A percentile compares a stretch with the other conserved stretches of the same genome.
phyloP scores from a whole-genome alignment of 2,797 vertebrate species.

The Crenichthys baileyi region DNA sequence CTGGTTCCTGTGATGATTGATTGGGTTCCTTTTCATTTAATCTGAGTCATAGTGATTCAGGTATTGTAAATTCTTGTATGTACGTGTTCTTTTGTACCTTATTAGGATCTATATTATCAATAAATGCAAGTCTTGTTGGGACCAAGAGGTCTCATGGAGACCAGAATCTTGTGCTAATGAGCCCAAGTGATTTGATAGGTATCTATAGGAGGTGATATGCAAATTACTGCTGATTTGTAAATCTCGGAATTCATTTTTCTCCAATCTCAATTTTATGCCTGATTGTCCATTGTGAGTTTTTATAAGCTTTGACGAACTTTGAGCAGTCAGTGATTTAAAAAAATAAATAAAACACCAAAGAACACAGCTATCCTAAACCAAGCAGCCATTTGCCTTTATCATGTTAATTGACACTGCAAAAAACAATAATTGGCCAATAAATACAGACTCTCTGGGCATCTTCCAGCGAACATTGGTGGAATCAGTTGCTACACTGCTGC shows the following conservation, averaged over 20 bases:
- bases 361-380: not conserved
- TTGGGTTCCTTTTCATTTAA: slow-evolving; percentile 21
- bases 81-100: not conserved
- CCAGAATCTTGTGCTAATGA: not conserved
- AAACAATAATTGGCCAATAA: not conserved
- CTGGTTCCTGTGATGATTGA: slow-evolving; percentile 29
- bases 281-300: not conserved
- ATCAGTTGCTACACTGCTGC: too few species aligned
- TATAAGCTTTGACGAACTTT: not conserved
- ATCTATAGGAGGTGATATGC: not conserved
- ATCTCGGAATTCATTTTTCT: not conserved
- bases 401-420: not conserved
- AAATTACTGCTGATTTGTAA: not conserved
- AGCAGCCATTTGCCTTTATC: not conserved
- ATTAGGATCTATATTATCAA: not conserved
- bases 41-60: slow-evolving; percentile 24
- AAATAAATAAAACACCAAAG: not conserved
- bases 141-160: not conserved
- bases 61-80: not conserved
- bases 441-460: too few species aligned
- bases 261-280: not conserved
- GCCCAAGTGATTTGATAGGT: not conserved
- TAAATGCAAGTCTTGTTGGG: not conserved
- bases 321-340: not conserved
- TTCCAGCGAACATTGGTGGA: too few species aligned